Percentiles rank a stretch among this genome's conserved stretches.
Evolutionary conservation across 2,888 invertebrate genomes (phyloP).

Genomic region (Linnaemya vulpina): DNA sequence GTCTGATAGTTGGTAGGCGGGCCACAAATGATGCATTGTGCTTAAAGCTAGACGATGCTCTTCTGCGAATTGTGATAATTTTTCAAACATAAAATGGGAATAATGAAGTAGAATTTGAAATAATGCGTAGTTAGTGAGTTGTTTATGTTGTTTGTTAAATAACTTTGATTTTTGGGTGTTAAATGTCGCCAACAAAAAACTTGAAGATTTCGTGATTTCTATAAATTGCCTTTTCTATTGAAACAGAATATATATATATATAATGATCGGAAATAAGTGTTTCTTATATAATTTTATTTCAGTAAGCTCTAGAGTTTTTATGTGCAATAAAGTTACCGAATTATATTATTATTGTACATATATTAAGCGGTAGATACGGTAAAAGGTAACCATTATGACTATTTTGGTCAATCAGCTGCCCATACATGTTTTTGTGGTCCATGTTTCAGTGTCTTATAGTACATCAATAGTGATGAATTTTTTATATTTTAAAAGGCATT

Average conservation of each 20-base stretch:
- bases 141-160: constrained; percentile 15
- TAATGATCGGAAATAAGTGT: too few relatives aligned
- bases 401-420: too few relatives aligned
- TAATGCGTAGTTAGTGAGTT: constrained; percentile 54
- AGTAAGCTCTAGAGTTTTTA: background rate
- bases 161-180: constrained; percentile 6
- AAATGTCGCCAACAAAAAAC: constrained; percentile 28
- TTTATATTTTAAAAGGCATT: too few relatives aligned
- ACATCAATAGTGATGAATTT: too few relatives aligned
- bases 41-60: constrained; percentile 93
- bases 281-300: too few relatives aligned
- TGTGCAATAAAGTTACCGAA: background rate
- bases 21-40: constrained; percentile 97
- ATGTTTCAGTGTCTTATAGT: too few relatives aligned
- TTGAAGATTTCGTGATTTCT: constrained; percentile 2
- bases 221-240: background rate
- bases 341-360: too few relatives aligned
- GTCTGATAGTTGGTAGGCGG: constrained; percentile 93
- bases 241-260: too few relatives aligned
- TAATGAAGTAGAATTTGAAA: constrained; percentile 50
- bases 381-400: too few relatives aligned
- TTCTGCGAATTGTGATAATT: constrained; percentile 82
- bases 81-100: constrained; percentile 42
- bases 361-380: too few relatives aligned
- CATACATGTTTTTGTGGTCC: too few relatives aligned